A percentile compares a stretch with the other conserved stretches of the same genome.
Conservation (phyloP, 2,113 vertebrate species). For the Bufo gargarizans region DNA sequence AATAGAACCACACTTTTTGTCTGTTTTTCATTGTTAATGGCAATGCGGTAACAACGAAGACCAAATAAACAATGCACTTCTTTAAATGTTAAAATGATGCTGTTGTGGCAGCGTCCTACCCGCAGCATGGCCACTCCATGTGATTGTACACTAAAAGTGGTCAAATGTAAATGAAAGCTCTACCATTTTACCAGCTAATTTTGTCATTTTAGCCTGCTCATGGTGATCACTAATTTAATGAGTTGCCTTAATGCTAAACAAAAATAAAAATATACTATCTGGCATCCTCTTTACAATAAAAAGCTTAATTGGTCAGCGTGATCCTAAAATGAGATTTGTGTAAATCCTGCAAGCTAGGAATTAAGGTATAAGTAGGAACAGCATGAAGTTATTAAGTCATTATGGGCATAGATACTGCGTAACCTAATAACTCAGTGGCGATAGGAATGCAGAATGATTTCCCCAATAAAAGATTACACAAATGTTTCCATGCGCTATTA, state of each 20-base stretch:
- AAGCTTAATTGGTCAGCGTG: conserved; percentile 13
- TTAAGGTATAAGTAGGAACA: conserved; percentile 16
- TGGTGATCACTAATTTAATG: not conserved
- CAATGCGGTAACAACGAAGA: too few species aligned
- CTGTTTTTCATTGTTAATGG: too few species aligned
- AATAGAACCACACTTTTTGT: too few species aligned
- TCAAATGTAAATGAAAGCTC: too few species aligned
- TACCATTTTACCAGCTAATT: too few species aligned
- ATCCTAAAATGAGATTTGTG: conserved; percentile 35
- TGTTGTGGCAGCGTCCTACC: too few species aligned
- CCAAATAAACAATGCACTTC: too few species aligned
- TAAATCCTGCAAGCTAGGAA: conserved; percentile 6
- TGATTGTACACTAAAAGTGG: too few species aligned
- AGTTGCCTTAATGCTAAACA: not conserved
- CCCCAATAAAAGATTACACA: not conserved
- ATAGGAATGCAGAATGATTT: not conserved
- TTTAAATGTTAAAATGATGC: too few species aligned
- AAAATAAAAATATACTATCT: not conserved
- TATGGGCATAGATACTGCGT: not conserved
- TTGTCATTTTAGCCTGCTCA: not conserved
- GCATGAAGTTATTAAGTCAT: conserved; percentile 19
- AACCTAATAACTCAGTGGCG: not conserved
- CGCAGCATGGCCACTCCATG: too few species aligned
- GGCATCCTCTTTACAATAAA: conserved; percentile 5
- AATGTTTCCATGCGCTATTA: not conserved